A percentile compares a stretch with the other conserved stretches of the same genome.
Evolutionary conservation across 2,113 vertebrate genomes (phyloP).

Genomic region (Camelus dromedarius): DNA sequence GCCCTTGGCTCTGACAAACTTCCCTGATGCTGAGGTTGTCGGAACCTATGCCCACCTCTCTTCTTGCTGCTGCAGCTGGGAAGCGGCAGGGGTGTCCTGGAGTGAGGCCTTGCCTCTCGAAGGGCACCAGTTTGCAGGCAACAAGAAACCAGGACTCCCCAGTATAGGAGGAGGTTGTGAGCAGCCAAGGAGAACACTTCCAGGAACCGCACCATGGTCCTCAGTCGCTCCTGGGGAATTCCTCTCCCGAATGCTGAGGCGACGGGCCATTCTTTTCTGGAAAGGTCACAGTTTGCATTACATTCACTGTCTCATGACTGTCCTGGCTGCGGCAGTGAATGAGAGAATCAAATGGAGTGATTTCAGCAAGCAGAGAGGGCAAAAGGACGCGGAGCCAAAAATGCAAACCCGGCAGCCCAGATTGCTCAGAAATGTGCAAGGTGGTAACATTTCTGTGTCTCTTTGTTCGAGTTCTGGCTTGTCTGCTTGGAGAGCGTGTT

Average conservation of each 20-base stretch:
- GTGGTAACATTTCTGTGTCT: background rate
- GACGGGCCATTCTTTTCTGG: background rate
- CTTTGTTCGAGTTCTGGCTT: background rate
- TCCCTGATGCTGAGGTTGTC: background rate
- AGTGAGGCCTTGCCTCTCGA: background rate
- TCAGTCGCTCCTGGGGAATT: background rate
- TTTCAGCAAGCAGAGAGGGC: background rate
- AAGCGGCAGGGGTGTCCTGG: background rate
- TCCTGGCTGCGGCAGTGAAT: background rate
- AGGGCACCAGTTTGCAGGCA: accelerated
- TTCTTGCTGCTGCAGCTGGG: background rate
- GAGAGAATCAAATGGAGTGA: background rate
- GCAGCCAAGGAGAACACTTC: background rate
- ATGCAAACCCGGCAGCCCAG: background rate
- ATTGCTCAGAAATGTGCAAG: background rate
- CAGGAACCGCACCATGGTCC: background rate
- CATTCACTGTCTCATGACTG: conserved; percentile 45
- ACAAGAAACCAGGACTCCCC: background rate
- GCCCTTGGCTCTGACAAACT: background rate
- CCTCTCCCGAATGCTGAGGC: conserved; percentile 15
- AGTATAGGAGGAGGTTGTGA: background rate
- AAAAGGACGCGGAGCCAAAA: background rate
- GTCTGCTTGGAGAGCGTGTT: background rate
- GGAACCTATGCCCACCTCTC: background rate
- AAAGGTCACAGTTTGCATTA: conserved; percentile 59